Evolutionary conservation across 2,113 vertebrate species (phyloP).

Genomic region (Oreochromis aureus): DNA sequence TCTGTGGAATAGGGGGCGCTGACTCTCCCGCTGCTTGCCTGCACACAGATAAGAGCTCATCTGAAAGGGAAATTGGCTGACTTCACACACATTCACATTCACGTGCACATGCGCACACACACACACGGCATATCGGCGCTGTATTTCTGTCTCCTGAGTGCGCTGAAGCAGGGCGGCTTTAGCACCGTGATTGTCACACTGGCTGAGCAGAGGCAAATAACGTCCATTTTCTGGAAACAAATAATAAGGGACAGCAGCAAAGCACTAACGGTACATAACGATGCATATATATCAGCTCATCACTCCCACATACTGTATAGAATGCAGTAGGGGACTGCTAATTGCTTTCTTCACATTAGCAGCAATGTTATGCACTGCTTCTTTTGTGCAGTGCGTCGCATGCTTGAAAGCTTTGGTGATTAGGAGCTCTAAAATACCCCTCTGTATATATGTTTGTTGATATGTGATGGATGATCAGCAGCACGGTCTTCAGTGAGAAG

Average conservation of each 20-base stretch:
- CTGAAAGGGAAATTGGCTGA: slow-evolving; percentile 42
- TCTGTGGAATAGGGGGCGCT: slow-evolving; percentile 7
- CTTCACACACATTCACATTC: neutral
- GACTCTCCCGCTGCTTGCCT: slow-evolving; percentile 11
- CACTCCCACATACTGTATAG: neutral
- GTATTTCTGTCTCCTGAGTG: slow-evolving; percentile 15
- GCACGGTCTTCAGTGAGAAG: neutral
- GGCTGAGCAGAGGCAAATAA: slow-evolving; percentile 20
- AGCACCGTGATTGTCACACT: slow-evolving; percentile 12
- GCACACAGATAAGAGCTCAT: slow-evolving; percentile 33
- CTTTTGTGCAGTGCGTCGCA: neutral
- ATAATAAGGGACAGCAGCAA: neutral
- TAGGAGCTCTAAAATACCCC: neutral
- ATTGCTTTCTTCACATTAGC: neutral
- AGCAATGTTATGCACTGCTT: neutral
- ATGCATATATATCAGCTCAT: neutral
- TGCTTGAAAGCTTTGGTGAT: neutral
- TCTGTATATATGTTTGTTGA: neutral
- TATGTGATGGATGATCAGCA: neutral
- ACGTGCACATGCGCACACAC: neutral
- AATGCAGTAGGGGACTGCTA: accelerated
- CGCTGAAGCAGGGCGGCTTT: neutral
- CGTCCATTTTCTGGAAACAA: neutral
- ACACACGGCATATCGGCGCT: neutral
- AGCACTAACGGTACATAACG: neutral